Evolutionary conservation across 2,797 vertebrate species (phyloP).

Genomic region (Lemur catta): DNA sequence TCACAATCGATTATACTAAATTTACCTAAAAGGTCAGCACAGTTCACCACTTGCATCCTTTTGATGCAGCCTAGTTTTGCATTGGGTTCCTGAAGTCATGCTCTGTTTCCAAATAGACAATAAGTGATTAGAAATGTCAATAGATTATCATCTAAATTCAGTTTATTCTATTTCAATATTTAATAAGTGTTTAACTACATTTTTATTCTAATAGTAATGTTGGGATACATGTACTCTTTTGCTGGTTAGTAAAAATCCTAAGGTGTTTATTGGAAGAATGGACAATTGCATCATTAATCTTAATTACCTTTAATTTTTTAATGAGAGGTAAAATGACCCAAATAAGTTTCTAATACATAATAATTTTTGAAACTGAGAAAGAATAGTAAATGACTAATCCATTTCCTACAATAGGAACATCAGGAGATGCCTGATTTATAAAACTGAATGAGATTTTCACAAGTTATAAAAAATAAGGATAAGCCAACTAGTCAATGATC

Average conservation of each 20-base stretch:
- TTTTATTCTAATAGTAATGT: conserved; percentile 41
- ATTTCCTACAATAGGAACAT: conserved; percentile 7
- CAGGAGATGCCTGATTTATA: not conserved
- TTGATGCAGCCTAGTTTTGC: conserved; percentile 83
- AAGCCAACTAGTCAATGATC: conserved; percentile 66
- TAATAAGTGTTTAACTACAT: conserved; percentile 3
- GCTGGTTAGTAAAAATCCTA: conserved; percentile 44
- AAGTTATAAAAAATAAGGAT: conserved; percentile 23
- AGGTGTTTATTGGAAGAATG: conserved; percentile 62
- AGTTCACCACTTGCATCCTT: conserved; percentile 60
- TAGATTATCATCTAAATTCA: not conserved
- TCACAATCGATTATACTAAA: conserved; percentile 43
- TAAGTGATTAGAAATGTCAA: not conserved
- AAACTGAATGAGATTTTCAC: not conserved
- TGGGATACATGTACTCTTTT: conserved; percentile 10
- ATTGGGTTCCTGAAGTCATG: conserved; percentile 81
- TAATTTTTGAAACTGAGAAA: conserved; percentile 61
- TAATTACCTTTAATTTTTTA: conserved; percentile 33
- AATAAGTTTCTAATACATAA: conserved; percentile 42
- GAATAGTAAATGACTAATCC: conserved; percentile 16
- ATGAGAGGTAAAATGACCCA: conserved; percentile 40
- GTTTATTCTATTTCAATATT: not conserved
- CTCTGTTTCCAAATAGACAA: conserved; percentile 62
- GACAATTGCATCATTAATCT: conserved; percentile 39
- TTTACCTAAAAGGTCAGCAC: conserved; percentile 75